Base-by-base conservation (phyloP, 2,113 vertebrate genomes). In the Synodontis membranacea region DNA sequence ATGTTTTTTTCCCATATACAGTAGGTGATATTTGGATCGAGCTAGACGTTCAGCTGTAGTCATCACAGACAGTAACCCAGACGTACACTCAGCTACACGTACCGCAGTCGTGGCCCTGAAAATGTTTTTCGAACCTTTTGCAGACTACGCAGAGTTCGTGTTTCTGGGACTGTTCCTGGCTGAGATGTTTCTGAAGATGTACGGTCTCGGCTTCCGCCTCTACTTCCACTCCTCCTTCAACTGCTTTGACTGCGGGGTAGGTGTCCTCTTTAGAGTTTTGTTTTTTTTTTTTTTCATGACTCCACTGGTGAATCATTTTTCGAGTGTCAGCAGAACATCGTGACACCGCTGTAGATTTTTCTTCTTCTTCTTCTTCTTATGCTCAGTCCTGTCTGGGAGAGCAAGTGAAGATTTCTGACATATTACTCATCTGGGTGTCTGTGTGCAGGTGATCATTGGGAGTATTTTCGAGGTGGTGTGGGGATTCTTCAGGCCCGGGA, bases 151-250 rank as follows among this genome's bases (percentile, higher is more conserved):
- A 95, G 98, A 99, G 91, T 99, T 99, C 92, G 96, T 99, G 90
- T 99, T 99, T 93, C 94, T 99, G 91, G 98, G 97, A 2, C 96
- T 99, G 83, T 99, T 99, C 92, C 95, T 99, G 50, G 94, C 97
- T 86, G 98, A 99, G 95, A 99, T 99, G 98, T 98, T 97, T 89
- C 91, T 99, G 89, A 99, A 99, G 94, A 98, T 99, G 95, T 99
- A 99, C 0, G 98, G 98, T 87, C 96, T 99, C 93, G 98, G 98
- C 58, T 98, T 97, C 0, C 96, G 98, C 19, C 97, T 99, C 86
- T 99, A 99, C 89, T 99, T 99, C 90, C 97, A 99, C 92, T 99
- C 98, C 62, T 98, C 98, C 8, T 99, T 99, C 95, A 99, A 99
- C 96, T 98, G 97, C 93, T 99, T 99, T 25, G 98, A 99, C 94